Base-by-base conservation (phyloP, 2,797 vertebrate species). In the Acanthiza pusilla region DNA sequence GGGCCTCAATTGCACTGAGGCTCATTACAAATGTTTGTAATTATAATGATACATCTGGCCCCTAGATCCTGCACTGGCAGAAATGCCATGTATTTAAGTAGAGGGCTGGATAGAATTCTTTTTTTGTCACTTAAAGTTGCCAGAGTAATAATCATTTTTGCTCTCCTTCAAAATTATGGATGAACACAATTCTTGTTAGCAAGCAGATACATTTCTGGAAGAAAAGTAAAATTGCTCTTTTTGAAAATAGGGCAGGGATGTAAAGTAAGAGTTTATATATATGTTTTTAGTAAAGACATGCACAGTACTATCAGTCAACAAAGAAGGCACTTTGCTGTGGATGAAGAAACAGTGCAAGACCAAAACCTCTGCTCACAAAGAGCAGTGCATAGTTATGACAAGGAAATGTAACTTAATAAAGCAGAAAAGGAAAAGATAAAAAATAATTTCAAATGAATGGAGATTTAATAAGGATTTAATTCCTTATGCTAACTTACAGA, bases 151-250 rank as follows among this genome's bases (percentile, higher is more conserved):
- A 91, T 55, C 7, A 34, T 94, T 92, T 96, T 96, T 94, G 60
- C 88, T 89, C 85, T 55, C 48, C 25, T 62, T 94, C 81, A 87
- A 54, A 97, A 93, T 96, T 95, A 91, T 79, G 45, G 17, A 88
- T 86, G 89, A 95, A 94, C 93, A 67, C 50, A 63, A 86, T 81
- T 90, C 78, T 96, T 85, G 85, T 96, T 96, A 97, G 91, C 89
- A 96, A 93, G 76, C 89, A 96, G 95, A 96, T 96, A 87, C 90
- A 88, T 91, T 95, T 97, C 95, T 91, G 90, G 83, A 86, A 96
- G 91, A 89, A 94, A 95, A 73, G 96, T 83, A 25, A 65, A 95
- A 93, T 95, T 81, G 43, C 42, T 94, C 48, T 88, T 96, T 95
- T 88, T 71, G 73, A 89, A 97, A 91, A 57, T 11, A 68, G 83